Evolutionary conservation across 2,113 vertebrate genomes (phyloP), one percentile per base, ranked within the genome.

Genomic region (Stigmatopora argus): DNA sequence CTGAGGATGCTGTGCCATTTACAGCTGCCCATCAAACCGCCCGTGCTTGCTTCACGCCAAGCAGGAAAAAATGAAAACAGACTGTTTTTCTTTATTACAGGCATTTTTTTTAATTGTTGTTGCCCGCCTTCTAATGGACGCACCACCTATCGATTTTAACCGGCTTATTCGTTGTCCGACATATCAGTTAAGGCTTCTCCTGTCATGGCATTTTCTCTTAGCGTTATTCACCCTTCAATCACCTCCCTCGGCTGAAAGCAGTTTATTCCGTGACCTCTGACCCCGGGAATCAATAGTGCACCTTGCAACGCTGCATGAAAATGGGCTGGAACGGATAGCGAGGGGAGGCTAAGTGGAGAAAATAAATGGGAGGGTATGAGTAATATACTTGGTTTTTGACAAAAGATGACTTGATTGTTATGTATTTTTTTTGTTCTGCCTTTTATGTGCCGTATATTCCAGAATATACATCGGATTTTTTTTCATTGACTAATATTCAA

Each of bases 141-240:
- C 6, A 41, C 4, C 72, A 72, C 71, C 63, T 79, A 90, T 89
- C 86, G 84, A 89, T 87, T 88, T 31, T 77, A 72, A 83, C 73
- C 76, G 77, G 75, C 79, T 56, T 73, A 66, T 74, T 79, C 71
- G 75, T 83, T 83, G 69, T 72, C 59, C 71, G 45, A 61, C 62
- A 64, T 68, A 71, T 80, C 77, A 65, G 68, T 80, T 68, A 68
- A 47, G 45, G 75, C 70, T 73, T 47, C 38, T 70, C 70, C 44
- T 47, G 46, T 74, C 35, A 11, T 75, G 65, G 71, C 23, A 65
- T 74, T 70, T 66, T 62, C 69, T 61, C 55, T 34, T 38, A 18
- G 31, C 19, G 58, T 70, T 56, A 56, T 70, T 53, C 66, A 65
- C 38, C 51, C 53, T 59, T 62, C 67, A 66, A 63, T 71, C 18